Evolutionary conservation across 2,113 vertebrate genomes (phyloP).

Genomic region (Galemys pyrenaicus): DNA sequence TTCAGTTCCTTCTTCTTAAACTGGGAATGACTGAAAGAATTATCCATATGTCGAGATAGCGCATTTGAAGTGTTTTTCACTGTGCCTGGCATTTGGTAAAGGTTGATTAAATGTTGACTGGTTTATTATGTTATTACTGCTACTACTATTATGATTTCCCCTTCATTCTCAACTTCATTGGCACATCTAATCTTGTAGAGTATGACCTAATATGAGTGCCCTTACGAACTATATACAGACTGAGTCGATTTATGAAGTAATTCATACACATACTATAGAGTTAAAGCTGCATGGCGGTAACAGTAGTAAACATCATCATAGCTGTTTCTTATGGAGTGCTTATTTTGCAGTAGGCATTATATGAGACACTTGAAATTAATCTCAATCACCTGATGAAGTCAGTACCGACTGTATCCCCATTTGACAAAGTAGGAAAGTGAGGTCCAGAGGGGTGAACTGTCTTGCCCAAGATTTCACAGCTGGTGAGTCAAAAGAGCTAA

Average conservation of each 20-base stretch:
- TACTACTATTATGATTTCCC: background rate
- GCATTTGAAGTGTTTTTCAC: background rate
- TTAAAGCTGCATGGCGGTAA: background rate
- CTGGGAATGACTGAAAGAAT: background rate
- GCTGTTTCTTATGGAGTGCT: background rate
- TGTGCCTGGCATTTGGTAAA: background rate
- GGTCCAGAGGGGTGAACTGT: background rate
- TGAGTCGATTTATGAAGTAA: background rate
- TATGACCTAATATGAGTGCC: conserved; percentile 70
- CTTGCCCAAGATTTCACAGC: background rate
- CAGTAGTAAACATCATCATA: background rate
- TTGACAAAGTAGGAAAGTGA: conserved; percentile 31
- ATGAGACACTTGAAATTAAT: background rate
- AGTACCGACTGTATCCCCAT: background rate
- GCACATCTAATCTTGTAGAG: conserved; percentile 78
- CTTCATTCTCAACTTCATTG: background rate
- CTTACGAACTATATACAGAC: fast-evolving
- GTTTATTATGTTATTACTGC: background rate
- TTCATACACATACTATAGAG: background rate
- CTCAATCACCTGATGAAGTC: background rate
- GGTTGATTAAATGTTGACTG: background rate
- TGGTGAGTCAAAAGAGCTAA: background rate
- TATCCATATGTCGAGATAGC: background rate
- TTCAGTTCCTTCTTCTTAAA: background rate
- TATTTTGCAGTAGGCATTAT: background rate